Evolutionary conservation across 2,113 vertebrate genomes (phyloP), one percentile per base, ranked within the genome.

Genomic region (Pluvianellus socialis): DNA sequence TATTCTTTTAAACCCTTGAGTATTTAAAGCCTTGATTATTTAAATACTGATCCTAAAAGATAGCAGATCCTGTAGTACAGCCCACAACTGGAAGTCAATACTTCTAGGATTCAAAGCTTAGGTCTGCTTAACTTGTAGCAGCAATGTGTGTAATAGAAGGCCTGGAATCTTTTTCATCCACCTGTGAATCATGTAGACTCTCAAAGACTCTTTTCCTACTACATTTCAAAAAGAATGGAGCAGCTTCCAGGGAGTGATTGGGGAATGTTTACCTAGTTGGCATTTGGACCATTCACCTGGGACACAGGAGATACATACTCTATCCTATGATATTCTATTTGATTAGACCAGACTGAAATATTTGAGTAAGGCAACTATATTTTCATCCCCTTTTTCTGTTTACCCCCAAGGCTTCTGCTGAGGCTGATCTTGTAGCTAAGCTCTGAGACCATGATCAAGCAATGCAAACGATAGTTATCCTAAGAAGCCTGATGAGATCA

Each of bases 131-230:
- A 28, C 7, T 52, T 61, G 42, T 22, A 45, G 53, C 21, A 58
- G 4, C 12, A 74, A 14, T 3, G 2, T 8, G 26, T 28, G 17
- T 0, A 2, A 9, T 47, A 65, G 3, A 42, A 56, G 27, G n/a
- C 6, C 20, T 47, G 33, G 15, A 61, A 3, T 23, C 10, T 62
- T 24, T 49, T 71, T 88, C 4, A 44, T 20, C 32, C 49, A 14
- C 24, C 47, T 66, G 21, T 32, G 49, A 75, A 73, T 6, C 7
- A 24, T 9, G 10, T 28, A 42, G 10, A 38, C 23, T 59, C 56
- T 27, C 16, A 56, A 86, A 27, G 61, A 72, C 15, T 47, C 38
- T 40, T 85, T 74, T 88, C 32, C 28, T 52, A 35, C 35, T 70
- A 20, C 6, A 44, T 70, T 75, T 80, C 33, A 88, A 30, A 44